Percentiles rank a stretch among this genome's conserved stretches.
phyloP scores from a whole-genome alignment of 2,888 invertebrate genomes.

The Lasioglossum lativentre region DNA sequence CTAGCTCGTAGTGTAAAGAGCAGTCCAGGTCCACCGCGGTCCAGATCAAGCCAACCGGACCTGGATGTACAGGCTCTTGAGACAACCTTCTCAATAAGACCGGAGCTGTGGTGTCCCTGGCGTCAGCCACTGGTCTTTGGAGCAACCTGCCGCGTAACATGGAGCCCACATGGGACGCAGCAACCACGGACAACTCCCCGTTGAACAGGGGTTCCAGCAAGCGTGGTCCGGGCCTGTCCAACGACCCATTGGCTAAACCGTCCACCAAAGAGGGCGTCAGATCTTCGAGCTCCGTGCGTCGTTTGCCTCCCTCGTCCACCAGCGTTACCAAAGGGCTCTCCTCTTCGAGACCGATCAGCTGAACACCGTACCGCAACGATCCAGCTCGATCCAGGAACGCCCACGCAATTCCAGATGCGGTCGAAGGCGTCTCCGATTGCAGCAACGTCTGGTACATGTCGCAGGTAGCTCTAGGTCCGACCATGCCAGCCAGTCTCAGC shows the following conservation, averaged over 20 bases:
- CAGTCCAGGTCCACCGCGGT: constrained; percentile 92
- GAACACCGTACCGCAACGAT: constrained; percentile 91
- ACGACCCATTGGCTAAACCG: constrained; percentile 90
- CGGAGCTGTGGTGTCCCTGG: constrained; percentile 89
- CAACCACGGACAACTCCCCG: constrained; percentile 92
- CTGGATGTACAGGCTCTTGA: constrained; percentile 74
- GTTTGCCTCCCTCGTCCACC: constrained; percentile 90
- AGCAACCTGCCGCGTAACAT: constrained; percentile 89
- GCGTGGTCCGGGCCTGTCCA: constrained; percentile 91
- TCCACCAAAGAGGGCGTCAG: constrained; percentile 87
- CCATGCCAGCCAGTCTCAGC: constrained; percentile 89
- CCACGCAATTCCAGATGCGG: constrained; percentile 90
- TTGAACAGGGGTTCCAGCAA: constrained; percentile 93
- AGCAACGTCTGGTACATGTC: constrained; percentile 92
- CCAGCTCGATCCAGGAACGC: constrained; percentile 92
- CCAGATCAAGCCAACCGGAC: constrained; percentile 93
- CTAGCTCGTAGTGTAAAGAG: constrained; percentile 92
- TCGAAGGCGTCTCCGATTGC: constrained; percentile 86
- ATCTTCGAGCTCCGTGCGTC: constrained; percentile 91
- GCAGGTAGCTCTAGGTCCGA: constrained; percentile 91
- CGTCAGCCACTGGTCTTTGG: constrained; percentile 90
- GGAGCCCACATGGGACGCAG: constrained; percentile 86
- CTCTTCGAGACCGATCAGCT: constrained; percentile 77
- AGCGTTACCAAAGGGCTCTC: constrained; percentile 87
- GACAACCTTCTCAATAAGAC: constrained; percentile 87